These are phyloP conservation scores for Apus apus DNA, from an alignment of 2,113 vertebrate species.

Conservation along the genomic window DNA sequence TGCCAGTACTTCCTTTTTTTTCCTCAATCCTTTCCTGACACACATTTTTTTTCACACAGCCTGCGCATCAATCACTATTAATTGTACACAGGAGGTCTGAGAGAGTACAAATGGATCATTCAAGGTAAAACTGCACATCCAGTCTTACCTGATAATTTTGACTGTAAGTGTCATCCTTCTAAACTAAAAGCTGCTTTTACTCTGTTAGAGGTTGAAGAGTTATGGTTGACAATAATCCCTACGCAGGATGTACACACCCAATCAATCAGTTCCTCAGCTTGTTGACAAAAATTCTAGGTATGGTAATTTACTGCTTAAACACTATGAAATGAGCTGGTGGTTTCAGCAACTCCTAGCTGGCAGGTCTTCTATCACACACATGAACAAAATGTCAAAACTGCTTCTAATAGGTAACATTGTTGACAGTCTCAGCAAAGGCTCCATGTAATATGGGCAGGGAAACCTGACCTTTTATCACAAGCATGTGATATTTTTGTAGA, in stretches of 20 bases:
- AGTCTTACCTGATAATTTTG: neutral
- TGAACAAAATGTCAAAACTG: neutral
- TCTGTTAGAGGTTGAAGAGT: neutral
- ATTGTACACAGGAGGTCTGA: neutral
- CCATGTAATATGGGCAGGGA: neutral
- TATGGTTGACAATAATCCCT: neutral
- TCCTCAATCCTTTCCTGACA: neutral
- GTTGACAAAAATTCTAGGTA: slow-evolving; percentile 25
- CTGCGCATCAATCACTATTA: neutral
- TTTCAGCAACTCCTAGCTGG: slow-evolving; percentile 4
- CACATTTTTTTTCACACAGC: neutral
- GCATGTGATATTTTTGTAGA: neutral
- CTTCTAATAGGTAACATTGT: neutral
- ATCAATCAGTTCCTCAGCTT: neutral
- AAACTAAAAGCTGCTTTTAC: neutral
- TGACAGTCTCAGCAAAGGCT: neutral
- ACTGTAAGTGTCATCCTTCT: neutral
- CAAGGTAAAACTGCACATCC: neutral
- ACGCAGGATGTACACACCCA: neutral
- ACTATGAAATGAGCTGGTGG: neutral
- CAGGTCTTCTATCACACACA: neutral
- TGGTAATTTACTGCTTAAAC: slow-evolving; percentile 19
- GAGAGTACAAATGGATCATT: neutral
- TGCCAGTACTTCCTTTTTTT: neutral
- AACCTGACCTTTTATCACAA: neutral